These are phyloP conservation scores for Lasioglossum baleicum DNA, from an alignment of 1,140 invertebrate genomes.

Conservation along the genomic window DNA sequence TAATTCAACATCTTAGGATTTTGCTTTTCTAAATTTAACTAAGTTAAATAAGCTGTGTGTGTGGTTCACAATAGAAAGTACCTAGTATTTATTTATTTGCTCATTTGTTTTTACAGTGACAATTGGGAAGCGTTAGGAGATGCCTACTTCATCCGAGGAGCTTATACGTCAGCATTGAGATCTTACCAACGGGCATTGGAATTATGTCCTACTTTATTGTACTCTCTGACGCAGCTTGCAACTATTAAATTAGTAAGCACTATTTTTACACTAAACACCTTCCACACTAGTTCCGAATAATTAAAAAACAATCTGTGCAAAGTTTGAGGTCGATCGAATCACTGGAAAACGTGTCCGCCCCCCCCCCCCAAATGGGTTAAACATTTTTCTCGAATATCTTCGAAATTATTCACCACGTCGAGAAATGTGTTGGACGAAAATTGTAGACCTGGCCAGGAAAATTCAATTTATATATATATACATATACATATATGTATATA, in stretches of 20 bases:
- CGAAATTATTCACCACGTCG: no score
- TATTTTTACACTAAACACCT: not conserved
- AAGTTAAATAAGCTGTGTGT: not conserved
- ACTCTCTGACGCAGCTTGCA: constrained; percentile 90
- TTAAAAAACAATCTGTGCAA: no score
- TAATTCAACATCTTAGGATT: not conserved
- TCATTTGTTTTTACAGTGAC: constrained; percentile 75
- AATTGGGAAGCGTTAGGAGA: constrained; percentile 94
- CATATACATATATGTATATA: no score
- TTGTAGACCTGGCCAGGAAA: no score
- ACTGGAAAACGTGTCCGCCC: no score
- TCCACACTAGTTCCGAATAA: no score
- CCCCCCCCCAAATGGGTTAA: no score
- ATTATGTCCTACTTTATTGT: constrained; percentile 84
- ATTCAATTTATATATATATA: no score
- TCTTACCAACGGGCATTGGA: constrained; percentile 89
- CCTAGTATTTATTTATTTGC: constrained; percentile 2
- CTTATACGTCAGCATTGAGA: constrained; percentile 90
- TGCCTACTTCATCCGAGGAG: constrained; percentile 90
- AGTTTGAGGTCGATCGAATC: no score
- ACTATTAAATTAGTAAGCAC: constrained; percentile 85
- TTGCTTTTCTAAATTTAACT: not conserved
- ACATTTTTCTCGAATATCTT: no score
- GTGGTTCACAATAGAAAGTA: no score
- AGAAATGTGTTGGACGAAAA: no score